Base-by-base conservation (phyloP, 2,797 vertebrate genomes). In the Champsocephalus esox region DNA sequence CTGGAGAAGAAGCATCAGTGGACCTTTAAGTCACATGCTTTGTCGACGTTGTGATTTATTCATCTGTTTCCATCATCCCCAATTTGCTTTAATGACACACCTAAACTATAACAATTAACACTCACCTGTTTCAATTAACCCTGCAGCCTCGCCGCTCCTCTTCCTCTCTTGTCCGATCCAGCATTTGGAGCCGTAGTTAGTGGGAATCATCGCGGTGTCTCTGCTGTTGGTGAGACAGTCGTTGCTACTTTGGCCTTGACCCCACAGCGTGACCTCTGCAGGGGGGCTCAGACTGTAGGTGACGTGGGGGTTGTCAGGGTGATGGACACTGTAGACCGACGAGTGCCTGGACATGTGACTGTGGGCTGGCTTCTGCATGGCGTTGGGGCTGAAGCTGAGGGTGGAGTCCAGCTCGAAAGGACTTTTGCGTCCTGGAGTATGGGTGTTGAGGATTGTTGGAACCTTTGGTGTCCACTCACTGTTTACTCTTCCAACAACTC, bases 111-210 rank as follows among this genome's bases (percentile, higher is more conserved):
- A 16, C 9, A 9, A 5, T 9, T 5, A 12, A 28, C 12, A 43
- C 11, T 88, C 51, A 90, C 89, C 88, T 81, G 79, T 52, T 68
- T 49, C 58, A 13, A 34, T 38, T 68, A 81, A 28, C 8, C 58
- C 80, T 8, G 80, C 70, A 0, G 32, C 57, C 5, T 80, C 77
- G 19, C 75, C 81, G 1, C 70, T 85, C 84, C 95, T 93, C 87
- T 94, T 95, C 88, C 82, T 91, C 83, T 94, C 93, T 51, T 55
- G 74, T 45, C 92, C 85, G 1, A 56, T 73, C 88, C 88, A 89
- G 72, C n/a, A 79, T 46, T 41, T 86, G 58, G 83, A 72, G n/a
- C 84, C 71, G 1, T 88, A 90, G 14, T 49, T 66, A 0, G 70
- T 12, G 5, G 85, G 72, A 16, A 4, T 6, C 12, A 61, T 48